Base-by-base conservation (phyloP, 2,888 invertebrate species). In the Anthrax anthrax region DNA sequence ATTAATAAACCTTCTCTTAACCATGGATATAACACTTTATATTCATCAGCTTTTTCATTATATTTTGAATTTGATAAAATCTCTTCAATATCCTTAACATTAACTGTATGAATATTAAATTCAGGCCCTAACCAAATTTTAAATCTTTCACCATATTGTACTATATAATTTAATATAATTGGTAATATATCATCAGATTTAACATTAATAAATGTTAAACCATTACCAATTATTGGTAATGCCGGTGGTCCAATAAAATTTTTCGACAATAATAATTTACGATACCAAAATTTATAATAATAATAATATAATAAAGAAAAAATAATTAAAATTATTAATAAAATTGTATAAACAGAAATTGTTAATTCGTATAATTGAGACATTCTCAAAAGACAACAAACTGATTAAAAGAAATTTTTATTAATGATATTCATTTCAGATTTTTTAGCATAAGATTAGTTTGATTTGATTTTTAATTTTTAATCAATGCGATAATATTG, bases 1-100 rank as follows among this genome's bases (percentile, higher is more conserved):
- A 75, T 72, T 0, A 78, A 67, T 0, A 78, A 67, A 2, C 78
- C 78, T 46, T 73, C 68, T 13, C 72, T 70, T 2, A 75, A 61
- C 76, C 76, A 76, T 0, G 70, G 65, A 27, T 60, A 59, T 12
- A 76, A 44, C 2, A 64, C 65, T 4, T 62, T 57, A 54, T 77
- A 77, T 1, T 73, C 70, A 27, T 57, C 60, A 2, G 73, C 72
- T 61, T 81, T 81, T 38, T 74, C 73, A 14, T 32, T 44, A 29
- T 29, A 34, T 39, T 44, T 44, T 4, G 57, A 57, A 46, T 57
- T 57, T 37, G 54, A 50, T 29, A 67, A 47, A 1, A 67, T 45
- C 2, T 54, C 48, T 49, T 67, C 66, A 2, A 62, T 50, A 54
- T 61, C 59, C 41, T 61, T 60, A 9, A 63, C 54, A 51, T 65